Conservation (phyloP, 1,140 invertebrate genomes). For the Leptinotarsa texana region DNA sequence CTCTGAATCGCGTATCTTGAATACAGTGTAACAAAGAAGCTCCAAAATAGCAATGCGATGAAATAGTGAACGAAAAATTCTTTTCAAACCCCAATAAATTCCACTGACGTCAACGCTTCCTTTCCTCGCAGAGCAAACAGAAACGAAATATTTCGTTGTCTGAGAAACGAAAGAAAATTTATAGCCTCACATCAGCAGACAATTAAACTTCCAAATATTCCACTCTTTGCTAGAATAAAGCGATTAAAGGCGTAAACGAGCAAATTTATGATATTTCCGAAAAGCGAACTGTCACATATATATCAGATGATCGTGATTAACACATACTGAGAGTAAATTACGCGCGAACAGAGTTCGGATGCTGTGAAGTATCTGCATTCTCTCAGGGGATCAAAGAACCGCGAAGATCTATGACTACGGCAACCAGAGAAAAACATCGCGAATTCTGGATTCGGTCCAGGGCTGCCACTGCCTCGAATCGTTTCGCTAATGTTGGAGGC, state of each 20-base stretch:
- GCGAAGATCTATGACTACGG: constrained; percentile 37
- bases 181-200: background rate
- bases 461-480: background rate
- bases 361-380: constrained; percentile 44
- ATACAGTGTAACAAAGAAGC: too few relatives aligned
- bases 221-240: background rate
- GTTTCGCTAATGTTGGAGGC: background rate
- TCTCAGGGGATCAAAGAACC: constrained; percentile 38
- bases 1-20: too few relatives aligned
- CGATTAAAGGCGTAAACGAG: constrained; percentile 13
- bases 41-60: background rate
- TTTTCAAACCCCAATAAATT: background rate
- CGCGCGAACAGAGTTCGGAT: constrained; percentile 39
- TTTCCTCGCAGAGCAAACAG: background rate
- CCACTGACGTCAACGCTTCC: background rate
- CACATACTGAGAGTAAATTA: constrained; percentile 44
- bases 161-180: constrained; percentile 2
- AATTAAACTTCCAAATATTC: constrained; percentile 12
- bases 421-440: constrained; percentile 35
- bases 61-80: background rate
- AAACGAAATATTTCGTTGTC: background rate
- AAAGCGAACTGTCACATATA: constrained; percentile 25
- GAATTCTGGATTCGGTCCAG: constrained; percentile 40
- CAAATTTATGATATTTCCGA: constrained; percentile 13
- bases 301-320: constrained; percentile 40